These are phyloP conservation scores for Penelope pileata DNA, from an alignment of 2,113 vertebrate species.

Conservation along the genomic window DNA sequence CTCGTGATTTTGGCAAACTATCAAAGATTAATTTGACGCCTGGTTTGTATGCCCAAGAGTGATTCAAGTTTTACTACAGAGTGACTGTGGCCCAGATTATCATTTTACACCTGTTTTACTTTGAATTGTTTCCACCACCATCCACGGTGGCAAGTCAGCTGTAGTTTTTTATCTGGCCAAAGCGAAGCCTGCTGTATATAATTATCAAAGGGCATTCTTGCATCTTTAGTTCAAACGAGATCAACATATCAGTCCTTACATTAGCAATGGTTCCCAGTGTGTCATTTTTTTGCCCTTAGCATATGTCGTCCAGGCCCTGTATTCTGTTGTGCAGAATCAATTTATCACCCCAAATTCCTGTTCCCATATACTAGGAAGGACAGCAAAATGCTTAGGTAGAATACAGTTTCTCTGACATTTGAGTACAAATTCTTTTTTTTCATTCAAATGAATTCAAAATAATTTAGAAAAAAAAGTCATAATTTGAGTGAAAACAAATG, in stretches of 20 bases:
- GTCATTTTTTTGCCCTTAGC: background rate
- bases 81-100: background rate
- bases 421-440: background rate
- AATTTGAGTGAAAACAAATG: background rate
- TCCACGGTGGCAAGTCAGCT: background rate
- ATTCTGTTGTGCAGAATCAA: background rate
- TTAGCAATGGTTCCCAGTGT: background rate
- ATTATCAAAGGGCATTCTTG: background rate
- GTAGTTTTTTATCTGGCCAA: background rate
- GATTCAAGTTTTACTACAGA: constrained; percentile 4
- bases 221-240: background rate
- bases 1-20: background rate
- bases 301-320: background rate
- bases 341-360: background rate
- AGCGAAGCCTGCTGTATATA: background rate
- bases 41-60: background rate
- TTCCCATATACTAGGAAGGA: background rate
- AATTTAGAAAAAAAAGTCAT: background rate
- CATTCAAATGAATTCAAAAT: background rate
- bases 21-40: background rate
- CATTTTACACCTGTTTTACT: constrained; percentile 5
- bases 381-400: background rate
- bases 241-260: background rate
- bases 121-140: background rate
- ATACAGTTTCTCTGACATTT: background rate